A percentile compares a stretch with the other conserved stretches of the same genome.
Evolutionary conservation across 2,113 vertebrate species (phyloP).

Genomic region (Pantherophis guttatus): DNA sequence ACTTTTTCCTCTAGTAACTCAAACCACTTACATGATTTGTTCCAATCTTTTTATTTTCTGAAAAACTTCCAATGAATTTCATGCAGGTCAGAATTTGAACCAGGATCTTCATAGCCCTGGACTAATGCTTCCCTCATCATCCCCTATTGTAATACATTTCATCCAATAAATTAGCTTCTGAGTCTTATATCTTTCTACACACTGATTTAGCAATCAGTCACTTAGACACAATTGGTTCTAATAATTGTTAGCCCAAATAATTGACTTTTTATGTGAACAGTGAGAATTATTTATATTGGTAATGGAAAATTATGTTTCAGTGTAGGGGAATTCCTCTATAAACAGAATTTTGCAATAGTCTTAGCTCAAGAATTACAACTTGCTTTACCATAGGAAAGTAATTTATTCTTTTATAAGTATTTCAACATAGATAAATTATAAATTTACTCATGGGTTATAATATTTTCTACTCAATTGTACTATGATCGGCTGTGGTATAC

Average conservation of each 20-base stretch:
- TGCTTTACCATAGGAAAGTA: background rate
- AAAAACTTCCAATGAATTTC: background rate
- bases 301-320: background rate
- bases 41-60: background rate
- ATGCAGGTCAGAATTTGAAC: background rate
- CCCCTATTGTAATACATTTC: background rate
- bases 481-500: background rate
- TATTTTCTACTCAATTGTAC: background rate
- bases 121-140: background rate
- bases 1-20: background rate
- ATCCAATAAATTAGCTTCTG: background rate
- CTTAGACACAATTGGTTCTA: background rate
- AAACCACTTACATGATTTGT: background rate
- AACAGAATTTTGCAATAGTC: background rate
- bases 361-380: background rate
- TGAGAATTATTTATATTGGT: background rate
- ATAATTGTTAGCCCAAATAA: background rate
- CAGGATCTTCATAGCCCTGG: background rate
- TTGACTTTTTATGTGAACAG: background rate
- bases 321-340: background rate
- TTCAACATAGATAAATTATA: background rate
- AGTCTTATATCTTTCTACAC: background rate
- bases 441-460: background rate
- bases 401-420: background rate
- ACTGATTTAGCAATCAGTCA: background rate